Evolutionary conservation across 2,797 vertebrate species (phyloP).

Genomic region (Sebastes trivittatus): DNA sequence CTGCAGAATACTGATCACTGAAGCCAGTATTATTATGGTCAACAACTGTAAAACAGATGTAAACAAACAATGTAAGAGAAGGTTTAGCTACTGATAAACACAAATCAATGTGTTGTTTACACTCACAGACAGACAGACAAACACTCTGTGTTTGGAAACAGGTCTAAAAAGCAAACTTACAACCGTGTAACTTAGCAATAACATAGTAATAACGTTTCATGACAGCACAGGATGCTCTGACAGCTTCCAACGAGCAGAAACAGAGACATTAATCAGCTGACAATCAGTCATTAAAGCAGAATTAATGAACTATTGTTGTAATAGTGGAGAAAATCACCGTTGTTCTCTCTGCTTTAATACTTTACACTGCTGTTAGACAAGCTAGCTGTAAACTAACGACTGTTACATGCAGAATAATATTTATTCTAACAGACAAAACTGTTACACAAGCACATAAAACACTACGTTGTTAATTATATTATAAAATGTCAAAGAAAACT

Average conservation of each 20-base stretch:
- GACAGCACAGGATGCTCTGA: background rate
- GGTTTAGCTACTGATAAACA: background rate
- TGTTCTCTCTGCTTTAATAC: conserved; percentile 73
- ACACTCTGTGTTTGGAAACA: background rate
- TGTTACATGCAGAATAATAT: background rate
- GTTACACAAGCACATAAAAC: background rate
- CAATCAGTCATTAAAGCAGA: conserved; percentile 12
- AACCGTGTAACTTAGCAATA: conserved; percentile 31
- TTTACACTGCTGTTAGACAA: conserved; percentile 67
- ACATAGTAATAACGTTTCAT: background rate
- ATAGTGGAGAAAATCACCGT: conserved; percentile 76
- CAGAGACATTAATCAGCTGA: background rate
- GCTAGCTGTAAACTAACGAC: conserved; percentile 25
- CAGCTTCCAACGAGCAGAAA: background rate
- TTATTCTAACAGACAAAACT: conserved; percentile 4
- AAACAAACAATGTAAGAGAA: conserved; percentile 35
- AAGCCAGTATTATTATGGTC: background rate
- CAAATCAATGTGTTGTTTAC: background rate
- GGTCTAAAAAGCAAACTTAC: conserved; percentile 54
- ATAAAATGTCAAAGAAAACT: conserved; percentile 72
- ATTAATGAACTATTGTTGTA: conserved; percentile 31
- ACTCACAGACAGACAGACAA: background rate
- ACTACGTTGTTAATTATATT: background rate
- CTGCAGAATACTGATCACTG: background rate
- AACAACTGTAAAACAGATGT: conserved; percentile 21